phyloP scores from a whole-genome alignment of 2,888 invertebrate genomes.

The Andrena fulva region DNA sequence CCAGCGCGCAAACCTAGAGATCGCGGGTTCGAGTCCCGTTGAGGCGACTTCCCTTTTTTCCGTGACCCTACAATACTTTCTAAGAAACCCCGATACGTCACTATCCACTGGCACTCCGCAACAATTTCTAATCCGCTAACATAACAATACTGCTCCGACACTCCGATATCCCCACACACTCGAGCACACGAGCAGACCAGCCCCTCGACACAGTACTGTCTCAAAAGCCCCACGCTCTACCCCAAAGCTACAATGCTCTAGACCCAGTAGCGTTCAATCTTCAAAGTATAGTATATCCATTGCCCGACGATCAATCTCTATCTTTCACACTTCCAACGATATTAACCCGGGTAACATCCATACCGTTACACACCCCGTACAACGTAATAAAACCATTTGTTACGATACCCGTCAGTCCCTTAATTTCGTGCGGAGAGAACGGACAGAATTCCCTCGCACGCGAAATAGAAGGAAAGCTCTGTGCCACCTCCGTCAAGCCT shows the following conservation, averaged over 20 bases:
- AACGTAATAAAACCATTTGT: conserved; percentile 35
- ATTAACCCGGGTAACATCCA: conserved; percentile 22
- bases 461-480: conserved; percentile 7
- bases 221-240: not conserved
- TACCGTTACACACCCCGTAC: conserved; percentile 16
- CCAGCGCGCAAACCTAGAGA: too few species aligned
- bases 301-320: conserved; percentile 24
- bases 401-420: conserved; percentile 28
- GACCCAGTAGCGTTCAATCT: conserved; percentile 14
- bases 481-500: not conserved
- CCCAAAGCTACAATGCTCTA: not conserved
- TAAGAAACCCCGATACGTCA: too few species aligned
- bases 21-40: too few species aligned
- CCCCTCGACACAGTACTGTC: not conserved
- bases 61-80: too few species aligned
- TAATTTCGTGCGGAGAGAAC: conserved; percentile 26
- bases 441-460: not conserved
- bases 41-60: too few species aligned
- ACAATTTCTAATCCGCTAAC: not conserved
- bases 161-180: not conserved
- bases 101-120: not conserved
- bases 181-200: not conserved
- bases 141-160: not conserved
- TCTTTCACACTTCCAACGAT: conserved; percentile 11
- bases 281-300: conserved; percentile 16